Conservation (phyloP, 2,888 invertebrate species). For the Idaea biselata region DNA sequence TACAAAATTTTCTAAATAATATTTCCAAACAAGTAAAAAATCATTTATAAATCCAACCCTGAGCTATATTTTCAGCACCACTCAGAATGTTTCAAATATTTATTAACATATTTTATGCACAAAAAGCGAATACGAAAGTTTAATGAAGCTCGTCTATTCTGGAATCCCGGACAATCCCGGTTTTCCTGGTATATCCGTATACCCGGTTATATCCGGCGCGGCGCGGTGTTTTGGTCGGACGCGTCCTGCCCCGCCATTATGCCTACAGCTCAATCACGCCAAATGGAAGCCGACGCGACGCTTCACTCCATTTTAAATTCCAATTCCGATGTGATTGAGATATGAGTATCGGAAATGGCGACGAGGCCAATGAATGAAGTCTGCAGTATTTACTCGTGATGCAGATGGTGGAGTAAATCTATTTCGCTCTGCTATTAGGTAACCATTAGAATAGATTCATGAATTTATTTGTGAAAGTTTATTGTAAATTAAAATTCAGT, state of each 20-base stretch:
- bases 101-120: constrained; percentile 4
- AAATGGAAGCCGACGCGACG: constrained; percentile 54
- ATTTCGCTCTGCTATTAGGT: no score
- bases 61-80: background rate
- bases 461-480: no score
- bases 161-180: constrained; percentile 40
- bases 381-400: constrained; percentile 27
- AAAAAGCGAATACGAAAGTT: constrained; percentile 32
- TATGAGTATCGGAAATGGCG: constrained; percentile 47
- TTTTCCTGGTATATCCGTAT: constrained; percentile 28
- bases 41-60: background rate
- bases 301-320: constrained; percentile 66
- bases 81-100: constrained; percentile 24
- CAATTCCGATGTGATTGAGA: constrained; percentile 41
- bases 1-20: background rate
- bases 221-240: constrained; percentile 7
- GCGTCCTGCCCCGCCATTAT: constrained; percentile 38
- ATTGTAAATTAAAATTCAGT: no score
- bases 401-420: no score
- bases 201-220: constrained; percentile 24
- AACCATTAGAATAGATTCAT: no score
- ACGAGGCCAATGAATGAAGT: constrained; percentile 31
- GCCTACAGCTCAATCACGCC: constrained; percentile 57
- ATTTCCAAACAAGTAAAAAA: background rate
- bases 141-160: constrained; percentile 35